Evolutionary conservation across 2,888 invertebrate genomes (phyloP).

Genomic region (Nemotelus pantherinus): DNA sequence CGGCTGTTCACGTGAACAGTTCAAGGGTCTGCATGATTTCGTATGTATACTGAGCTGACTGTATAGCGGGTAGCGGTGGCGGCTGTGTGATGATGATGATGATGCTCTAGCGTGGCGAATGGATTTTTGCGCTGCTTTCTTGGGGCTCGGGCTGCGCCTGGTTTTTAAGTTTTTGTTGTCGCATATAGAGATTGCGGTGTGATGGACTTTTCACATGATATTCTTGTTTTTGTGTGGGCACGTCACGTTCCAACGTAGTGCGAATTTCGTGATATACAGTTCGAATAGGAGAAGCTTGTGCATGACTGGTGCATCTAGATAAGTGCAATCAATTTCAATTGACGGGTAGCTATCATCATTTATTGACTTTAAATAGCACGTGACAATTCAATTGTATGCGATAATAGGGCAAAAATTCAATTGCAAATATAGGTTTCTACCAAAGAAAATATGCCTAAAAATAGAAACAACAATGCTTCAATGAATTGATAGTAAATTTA

Average conservation of each 20-base stretch:
- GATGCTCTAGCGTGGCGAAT: slow-evolving; percentile 13
- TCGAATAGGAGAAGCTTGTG: neutral
- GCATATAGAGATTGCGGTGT: neutral
- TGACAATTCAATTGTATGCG: too few relatives aligned
- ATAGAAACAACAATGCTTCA: too few relatives aligned
- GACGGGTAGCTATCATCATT: too few relatives aligned
- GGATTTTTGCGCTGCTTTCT: neutral
- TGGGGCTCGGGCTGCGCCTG: too few relatives aligned
- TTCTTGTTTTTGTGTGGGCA: slow-evolving; percentile 32
- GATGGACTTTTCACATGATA: slow-evolving; percentile 8
- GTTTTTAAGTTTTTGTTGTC: too few relatives aligned
- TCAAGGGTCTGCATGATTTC: slow-evolving; percentile 60
- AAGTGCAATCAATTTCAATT: too few relatives aligned
- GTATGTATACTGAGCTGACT: slow-evolving; percentile 12
- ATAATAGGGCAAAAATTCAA: too few relatives aligned
- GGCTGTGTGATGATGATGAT: slow-evolving; percentile 17
- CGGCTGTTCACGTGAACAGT: slow-evolving; percentile 71
- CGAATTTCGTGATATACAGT: neutral
- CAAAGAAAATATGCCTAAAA: too few relatives aligned
- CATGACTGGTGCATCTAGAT: too few relatives aligned
- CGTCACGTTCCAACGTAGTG: slow-evolving; percentile 32
- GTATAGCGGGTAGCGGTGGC: neutral
- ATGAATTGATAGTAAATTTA: too few relatives aligned
- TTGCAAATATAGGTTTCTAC: too few relatives aligned
- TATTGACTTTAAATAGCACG: too few relatives aligned